A percentile compares a stretch with the other conserved stretches of the same genome.
phyloP scores from a whole-genome alignment of 2,888 invertebrate genomes.

The Pristionchus fissidentatus region DNA sequence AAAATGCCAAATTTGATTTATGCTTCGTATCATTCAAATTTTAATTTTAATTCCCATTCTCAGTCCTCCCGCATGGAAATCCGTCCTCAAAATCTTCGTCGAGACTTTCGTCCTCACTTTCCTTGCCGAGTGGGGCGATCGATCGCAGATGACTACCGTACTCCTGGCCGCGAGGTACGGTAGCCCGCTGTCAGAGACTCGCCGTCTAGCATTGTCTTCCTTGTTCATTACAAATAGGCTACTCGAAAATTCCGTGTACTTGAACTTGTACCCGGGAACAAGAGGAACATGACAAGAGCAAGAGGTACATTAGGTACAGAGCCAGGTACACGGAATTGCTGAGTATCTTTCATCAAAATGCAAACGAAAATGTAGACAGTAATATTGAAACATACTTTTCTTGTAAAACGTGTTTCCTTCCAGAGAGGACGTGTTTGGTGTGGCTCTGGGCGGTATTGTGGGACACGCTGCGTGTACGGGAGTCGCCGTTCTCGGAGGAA shows the following conservation, averaged over 20 bases:
- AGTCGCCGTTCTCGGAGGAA: background rate
- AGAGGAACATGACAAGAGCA: too few relatives aligned
- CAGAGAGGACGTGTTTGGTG: slow-evolving; percentile 16
- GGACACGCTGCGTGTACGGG: slow-evolving; percentile 1
- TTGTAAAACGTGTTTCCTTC: background rate
- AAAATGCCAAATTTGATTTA: too few relatives aligned
- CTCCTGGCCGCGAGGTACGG: background rate
- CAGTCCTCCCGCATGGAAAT: background rate
- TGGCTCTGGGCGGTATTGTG: background rate
- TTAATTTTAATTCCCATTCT: too few relatives aligned
- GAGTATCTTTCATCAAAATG: background rate
- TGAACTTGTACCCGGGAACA: too few relatives aligned
- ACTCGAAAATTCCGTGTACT: too few relatives aligned
- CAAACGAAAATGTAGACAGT: background rate
- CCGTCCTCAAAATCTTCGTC: background rate
- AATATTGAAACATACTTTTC: background rate
- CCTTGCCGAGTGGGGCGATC: slow-evolving; percentile 29
- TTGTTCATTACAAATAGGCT: too few relatives aligned
- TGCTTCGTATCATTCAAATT: too few relatives aligned
- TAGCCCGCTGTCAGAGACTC: too few relatives aligned
- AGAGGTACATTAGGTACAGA: too few relatives aligned
- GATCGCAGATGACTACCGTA: slow-evolving; percentile 17
- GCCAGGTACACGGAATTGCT: too few relatives aligned
- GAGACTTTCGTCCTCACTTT: slow-evolving; percentile 19
- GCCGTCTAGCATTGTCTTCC: too few relatives aligned